phyloP scores from a whole-genome alignment of 2,113 vertebrate species.

The Prunella himalayana region DNA sequence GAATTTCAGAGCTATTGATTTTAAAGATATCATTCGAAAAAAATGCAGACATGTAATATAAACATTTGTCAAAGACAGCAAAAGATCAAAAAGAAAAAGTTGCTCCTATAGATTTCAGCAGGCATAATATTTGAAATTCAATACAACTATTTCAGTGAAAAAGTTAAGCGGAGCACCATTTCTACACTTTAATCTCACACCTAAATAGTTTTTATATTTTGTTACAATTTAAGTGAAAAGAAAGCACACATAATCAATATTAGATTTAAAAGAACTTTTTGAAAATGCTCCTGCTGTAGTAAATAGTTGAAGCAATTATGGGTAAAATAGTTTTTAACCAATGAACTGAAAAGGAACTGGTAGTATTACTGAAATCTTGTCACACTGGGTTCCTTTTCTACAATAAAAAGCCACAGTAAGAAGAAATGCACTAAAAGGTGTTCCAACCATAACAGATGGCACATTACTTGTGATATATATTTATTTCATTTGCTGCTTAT shows the following conservation, averaged over 20 bases:
- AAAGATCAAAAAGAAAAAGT: conserved; percentile 46
- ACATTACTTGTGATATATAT: conserved; percentile 67
- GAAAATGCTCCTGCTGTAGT: conserved; percentile 34
- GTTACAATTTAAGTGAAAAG: conserved; percentile 63
- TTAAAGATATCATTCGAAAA: conserved; percentile 22
- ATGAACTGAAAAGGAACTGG: conserved; percentile 53
- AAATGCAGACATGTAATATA: conserved; percentile 37
- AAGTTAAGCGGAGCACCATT: conserved; percentile 53
- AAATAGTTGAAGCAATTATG: conserved; percentile 50
- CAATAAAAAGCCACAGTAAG: conserved; percentile 45
- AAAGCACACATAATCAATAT: conserved; percentile 60
- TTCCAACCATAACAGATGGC: conserved; percentile 69
- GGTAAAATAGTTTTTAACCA: conserved; percentile 61
- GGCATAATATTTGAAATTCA: conserved; percentile 64
- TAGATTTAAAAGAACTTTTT: conserved; percentile 52
- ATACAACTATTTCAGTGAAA: conserved; percentile 58
- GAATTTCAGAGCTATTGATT: conserved; percentile 51
- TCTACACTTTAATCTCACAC: conserved; percentile 68
- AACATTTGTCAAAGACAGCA: conserved; percentile 57
- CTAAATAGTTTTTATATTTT: conserved; percentile 67
- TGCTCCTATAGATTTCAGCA: conserved; percentile 37
- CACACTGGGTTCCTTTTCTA: conserved; percentile 34
- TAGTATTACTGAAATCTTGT: conserved; percentile 40
- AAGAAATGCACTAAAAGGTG: conserved; percentile 58
- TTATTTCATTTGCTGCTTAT: conserved; percentile 68